Conservation (phyloP, 2,113 vertebrate species). For the Hypanus sabinus region DNA sequence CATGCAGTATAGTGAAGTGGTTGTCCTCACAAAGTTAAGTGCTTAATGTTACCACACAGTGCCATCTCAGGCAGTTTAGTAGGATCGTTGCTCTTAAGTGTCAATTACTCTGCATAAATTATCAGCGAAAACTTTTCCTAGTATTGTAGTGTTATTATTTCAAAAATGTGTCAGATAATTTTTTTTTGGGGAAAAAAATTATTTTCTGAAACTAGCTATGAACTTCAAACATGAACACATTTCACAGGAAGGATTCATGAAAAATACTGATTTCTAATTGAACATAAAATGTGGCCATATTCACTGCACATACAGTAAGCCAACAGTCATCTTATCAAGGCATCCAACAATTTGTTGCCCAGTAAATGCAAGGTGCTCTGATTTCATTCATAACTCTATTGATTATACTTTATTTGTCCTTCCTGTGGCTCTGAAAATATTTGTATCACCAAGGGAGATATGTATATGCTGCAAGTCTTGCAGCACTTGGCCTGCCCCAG, state of each 20-base stretch:
- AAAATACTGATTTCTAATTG: constrained; percentile 19
- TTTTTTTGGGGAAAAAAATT: neutral
- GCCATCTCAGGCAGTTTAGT: neutral
- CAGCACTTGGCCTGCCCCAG: neutral
- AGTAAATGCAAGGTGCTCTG: constrained; percentile 35
- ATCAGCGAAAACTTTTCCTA: neutral
- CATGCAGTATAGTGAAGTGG: neutral
- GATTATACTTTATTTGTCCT: constrained; percentile 31
- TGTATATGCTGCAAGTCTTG: neutral
- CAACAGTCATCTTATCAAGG: constrained; percentile 28
- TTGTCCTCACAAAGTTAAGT: neutral
- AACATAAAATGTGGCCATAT: constrained; percentile 30
- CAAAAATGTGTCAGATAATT: neutral
- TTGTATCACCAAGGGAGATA: neutral
- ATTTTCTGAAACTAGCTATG: constrained; percentile 23
- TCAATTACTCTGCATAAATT: neutral
- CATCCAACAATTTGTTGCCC: constrained; percentile 35
- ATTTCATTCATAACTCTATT: constrained; percentile 42
- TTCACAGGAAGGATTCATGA: neutral
- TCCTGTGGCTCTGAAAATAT: neutral
- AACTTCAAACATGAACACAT: neutral
- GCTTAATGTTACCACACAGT: neutral
- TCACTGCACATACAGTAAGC: constrained; percentile 38
- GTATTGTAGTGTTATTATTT: neutral
- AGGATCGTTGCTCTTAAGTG: neutral